Evolutionary conservation across 2,888 invertebrate genomes (phyloP).

Genomic region (Melieria picta): DNA sequence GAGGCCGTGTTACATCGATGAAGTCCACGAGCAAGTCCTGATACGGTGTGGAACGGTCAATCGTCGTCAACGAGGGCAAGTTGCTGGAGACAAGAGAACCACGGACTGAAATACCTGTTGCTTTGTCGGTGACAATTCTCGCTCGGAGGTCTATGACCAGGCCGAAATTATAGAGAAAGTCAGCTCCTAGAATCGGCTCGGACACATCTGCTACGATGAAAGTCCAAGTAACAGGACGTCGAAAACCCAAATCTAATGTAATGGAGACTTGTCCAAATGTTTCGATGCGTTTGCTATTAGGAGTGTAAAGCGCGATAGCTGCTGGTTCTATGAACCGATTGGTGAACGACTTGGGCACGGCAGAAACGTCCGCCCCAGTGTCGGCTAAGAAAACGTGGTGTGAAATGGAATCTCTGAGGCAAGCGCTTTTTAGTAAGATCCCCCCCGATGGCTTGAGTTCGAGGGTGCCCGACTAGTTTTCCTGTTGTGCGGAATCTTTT

Average conservation of each 20-base stretch:
- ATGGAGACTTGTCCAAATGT: conserved; percentile 27
- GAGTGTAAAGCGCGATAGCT: conserved; percentile 23
- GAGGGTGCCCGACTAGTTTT: too few species aligned
- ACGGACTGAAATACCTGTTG: not conserved
- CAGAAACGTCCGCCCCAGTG: conserved; percentile 10
- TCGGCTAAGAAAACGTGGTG: not conserved
- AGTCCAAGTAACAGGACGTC: conserved; percentile 28
- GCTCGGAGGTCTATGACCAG: not conserved
- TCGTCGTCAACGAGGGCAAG: too few species aligned
- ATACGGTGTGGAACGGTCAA: not conserved
- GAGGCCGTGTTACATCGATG: conserved; percentile 15
- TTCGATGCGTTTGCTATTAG: conserved; percentile 18
- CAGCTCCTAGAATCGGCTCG: conserved; percentile 22
- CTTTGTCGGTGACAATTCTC: conserved; percentile 18
- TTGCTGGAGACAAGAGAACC: too few species aligned
- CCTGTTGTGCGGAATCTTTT: too few species aligned
- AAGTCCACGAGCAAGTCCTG: not conserved
- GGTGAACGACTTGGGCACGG: conserved; percentile 1
- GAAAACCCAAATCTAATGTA: conserved; percentile 24
- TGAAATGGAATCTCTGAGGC: too few species aligned
- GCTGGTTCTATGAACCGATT: too few species aligned
- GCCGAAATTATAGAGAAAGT: conserved; percentile 4
- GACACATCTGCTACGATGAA: conserved; percentile 35
- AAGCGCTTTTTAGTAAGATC: too few species aligned
- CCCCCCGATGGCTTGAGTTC: too few species aligned